Evolutionary conservation across 2,888 invertebrate genomes (phyloP), one percentile per base, ranked within the genome.

Genomic region (Sisyra terminalis): DNA sequence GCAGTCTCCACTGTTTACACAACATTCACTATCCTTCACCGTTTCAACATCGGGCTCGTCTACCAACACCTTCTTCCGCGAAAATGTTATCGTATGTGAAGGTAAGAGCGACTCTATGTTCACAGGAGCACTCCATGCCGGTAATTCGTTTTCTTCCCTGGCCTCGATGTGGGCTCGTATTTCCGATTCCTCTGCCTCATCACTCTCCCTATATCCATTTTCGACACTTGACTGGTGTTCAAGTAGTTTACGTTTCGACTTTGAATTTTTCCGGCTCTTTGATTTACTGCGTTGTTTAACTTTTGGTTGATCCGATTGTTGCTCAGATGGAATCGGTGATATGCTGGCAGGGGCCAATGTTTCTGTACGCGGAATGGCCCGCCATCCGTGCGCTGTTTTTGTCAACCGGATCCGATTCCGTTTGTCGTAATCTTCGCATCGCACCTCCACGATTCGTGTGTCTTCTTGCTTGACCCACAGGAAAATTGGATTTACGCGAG

Each of bases 341-440:
- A 46, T 44, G 16, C 47, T 46, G 47, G 54, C 53, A 48, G 60
- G 59, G 60, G 57, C 71, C 61, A 55, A 66, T 56, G 68, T 71
- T 58, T 78, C 78, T 40, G 85, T 85, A 53, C 81, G 73, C 52
- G 85, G 86, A 63, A 80, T 81, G 45, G 82, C 82, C 46, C 80
- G 74, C 87, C 86, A 86, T 53, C 86, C 85, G 58, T 73, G 71
- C 35, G 80, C 70, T 15, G 85, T 85, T 58, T 85, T 85, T 51
- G 83, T 81, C 57, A 87, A 67, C 54, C 82, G 77, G 55, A 87
- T 81, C 46, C 86, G 80, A 65, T 87, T 87, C 46, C 83, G 69
- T 59, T 80, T 75, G 67, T 87, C 86, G 70, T 86, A 86, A 60
- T 87, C 86, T 63, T 87, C 87, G 66, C 85, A 85, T 61, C 78